Evolutionary conservation across 2,113 vertebrate genomes (phyloP), one percentile per base, ranked within the genome.

Genomic region (Mohoua ochrocephala): DNA sequence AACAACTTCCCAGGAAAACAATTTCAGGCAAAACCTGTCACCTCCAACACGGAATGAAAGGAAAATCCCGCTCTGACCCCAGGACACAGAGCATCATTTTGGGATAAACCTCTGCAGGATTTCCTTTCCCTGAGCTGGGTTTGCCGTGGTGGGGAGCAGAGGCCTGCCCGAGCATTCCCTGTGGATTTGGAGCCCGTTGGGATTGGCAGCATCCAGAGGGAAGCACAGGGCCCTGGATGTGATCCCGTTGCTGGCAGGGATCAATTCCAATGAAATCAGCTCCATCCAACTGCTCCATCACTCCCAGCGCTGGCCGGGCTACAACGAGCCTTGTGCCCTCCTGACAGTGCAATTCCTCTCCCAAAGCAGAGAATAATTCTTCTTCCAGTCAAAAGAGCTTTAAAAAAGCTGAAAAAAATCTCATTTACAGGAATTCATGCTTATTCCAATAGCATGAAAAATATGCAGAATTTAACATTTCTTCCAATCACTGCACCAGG

Each of bases 361-460:
- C 31, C 37, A 70, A 42, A 56, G 4, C 39, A 52, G 6, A 19
- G 6, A 49, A 44, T 13, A 49, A 39, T 24, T 45, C 68, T 41
- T 64, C 13, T 37, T 28, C 14, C 59, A 59, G 33, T 28, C 44
- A 31, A 64, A 16, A 28, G 3, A 37, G 4, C 18, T n/a, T 17
- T 28, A 74, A 19, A 19, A 52, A 69, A 63, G 15, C 7, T 7
- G 13, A 21, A 33, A 44, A 14, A 77, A 35, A 19, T 3, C 4
- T 31, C 8, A 9, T 22, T 67, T 45, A 11, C 11, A 30, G 20
- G 8, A 4, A 22, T 0, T 3, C 0, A 5, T 33, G 15, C 8
- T 18, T 44, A 28, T 37, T 37, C 6, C 9, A 41, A 15, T 1
- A 31, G 2, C 9, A 54, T 1, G 1, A 30, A 37, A 69, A 37